Percentiles rank a stretch among this genome's conserved stretches.
These are phyloP conservation scores for Gryllus bimaculatus DNA, from an alignment of 1,140 invertebrate species.

Conservation along the genomic window DNA sequence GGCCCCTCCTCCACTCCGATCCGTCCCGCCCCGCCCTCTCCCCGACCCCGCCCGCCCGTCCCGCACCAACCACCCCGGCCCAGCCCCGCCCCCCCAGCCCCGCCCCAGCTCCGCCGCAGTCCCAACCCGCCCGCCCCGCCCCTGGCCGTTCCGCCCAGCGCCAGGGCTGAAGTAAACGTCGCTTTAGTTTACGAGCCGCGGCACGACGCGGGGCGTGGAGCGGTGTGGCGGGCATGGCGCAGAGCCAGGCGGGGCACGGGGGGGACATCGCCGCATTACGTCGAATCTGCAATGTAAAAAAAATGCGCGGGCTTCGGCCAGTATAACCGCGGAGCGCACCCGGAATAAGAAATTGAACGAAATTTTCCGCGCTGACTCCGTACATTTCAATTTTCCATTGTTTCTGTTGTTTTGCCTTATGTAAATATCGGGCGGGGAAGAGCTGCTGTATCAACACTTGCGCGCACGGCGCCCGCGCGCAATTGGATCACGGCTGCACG, in stretches of 20 bases:
- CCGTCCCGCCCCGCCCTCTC: no score
- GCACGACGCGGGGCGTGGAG: background rate
- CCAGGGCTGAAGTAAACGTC: background rate
- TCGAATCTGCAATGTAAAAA: background rate
- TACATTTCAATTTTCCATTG: slow-evolving; percentile 5
- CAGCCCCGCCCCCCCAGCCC: no score
- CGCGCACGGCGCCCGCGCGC: no score
- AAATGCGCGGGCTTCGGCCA: background rate
- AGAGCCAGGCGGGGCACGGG: background rate
- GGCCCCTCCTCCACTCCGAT: no score
- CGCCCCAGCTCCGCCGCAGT: no score
- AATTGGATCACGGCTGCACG: background rate
- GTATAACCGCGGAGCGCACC: background rate
- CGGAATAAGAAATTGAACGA: slow-evolving; percentile 4
- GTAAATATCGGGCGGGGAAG: background rate
- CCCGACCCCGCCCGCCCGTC: no score
- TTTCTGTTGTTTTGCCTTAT: background rate
- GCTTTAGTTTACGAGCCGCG: background rate
- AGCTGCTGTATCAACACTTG: background rate
- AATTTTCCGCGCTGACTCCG: background rate
- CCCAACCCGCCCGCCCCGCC: no score
- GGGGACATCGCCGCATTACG: background rate
- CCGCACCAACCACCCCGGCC: no score
- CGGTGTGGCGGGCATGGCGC: no score
- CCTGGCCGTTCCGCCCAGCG: background rate